Evolutionary conservation across 1,140 invertebrate species (phyloP), one percentile per base, ranked within the genome.

Genomic region (Diorhabda elongata): DNA sequence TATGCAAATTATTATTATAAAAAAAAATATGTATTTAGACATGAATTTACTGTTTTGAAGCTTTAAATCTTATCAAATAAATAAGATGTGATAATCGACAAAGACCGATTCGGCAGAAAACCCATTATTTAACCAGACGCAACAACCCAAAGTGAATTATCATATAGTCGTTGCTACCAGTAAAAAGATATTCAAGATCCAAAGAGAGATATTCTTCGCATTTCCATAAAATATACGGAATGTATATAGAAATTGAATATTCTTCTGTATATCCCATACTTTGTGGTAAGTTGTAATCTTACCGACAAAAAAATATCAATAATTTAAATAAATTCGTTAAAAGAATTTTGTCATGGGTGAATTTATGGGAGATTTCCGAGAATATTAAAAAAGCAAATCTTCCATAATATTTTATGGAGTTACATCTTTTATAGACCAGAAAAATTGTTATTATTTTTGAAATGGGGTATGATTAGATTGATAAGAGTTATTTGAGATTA

Each of bases 161-260:
- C 63, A 64, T 64, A 64, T 56, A 45, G 63, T 9, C 45, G 63
- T 44, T 26, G 52, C 63, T 64, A 64, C 63, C 63, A 64, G 45
- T 60, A 69, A 69, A 68, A 58, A 58, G 26, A 69, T 42, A 57
- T 52, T 43, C 61, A 59, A 69, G 67, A 63, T 69, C 61, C 41
- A 57, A 63, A 42, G 44, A 44, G 44, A 64, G 69, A 66, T 64
- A 64, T 57, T 52, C 5, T 66, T 61, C 69, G 58, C 44, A 68
- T 70, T 70, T 66, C 61, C 52, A 70, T 70, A 70, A 70, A 61
- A 66, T 70, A 70, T 70, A 43, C 69, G 64, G 58, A 43, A 42
- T 64, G 52, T 64, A 64, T 52, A 64, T 11, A 64, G 63, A 64
- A 64, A 64, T 64, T 64, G 63, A 64, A 64, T 64, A 64, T 56